phyloP scores from a whole-genome alignment of 2,113 vertebrate genomes.

The Siniperca knerii region DNA sequence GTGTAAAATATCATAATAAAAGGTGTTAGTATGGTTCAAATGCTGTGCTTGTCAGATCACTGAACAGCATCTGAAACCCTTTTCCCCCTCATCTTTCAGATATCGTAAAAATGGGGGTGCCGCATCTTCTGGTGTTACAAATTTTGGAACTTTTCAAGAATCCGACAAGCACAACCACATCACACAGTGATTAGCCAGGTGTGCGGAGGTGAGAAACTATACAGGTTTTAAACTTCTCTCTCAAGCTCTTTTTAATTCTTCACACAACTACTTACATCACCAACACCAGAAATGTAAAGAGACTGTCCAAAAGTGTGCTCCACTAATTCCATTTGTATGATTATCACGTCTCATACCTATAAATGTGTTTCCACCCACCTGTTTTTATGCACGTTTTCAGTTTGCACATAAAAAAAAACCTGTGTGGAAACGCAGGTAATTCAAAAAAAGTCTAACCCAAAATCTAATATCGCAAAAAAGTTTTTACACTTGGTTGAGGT shows the following conservation, averaged over 20 bases:
- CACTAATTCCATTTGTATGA: no score
- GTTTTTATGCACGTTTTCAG: no score
- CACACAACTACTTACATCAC: no score
- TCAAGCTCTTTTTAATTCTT: no score
- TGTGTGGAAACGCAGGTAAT: background rate
- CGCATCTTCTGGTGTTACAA: background rate
- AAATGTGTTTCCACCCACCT: background rate
- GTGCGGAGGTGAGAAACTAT: background rate
- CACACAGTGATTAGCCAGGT: background rate
- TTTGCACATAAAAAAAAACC: background rate
- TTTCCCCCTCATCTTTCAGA: background rate
- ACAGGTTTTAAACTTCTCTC: background rate
- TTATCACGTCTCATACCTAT: background rate
- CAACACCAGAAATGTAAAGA: background rate
- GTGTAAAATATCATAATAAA: background rate
- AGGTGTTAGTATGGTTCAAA: background rate
- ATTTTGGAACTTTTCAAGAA: background rate
- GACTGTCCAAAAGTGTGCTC: background rate
- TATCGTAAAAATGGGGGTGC: background rate
- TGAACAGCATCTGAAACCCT: background rate
- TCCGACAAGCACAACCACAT: background rate
- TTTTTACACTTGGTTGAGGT: background rate
- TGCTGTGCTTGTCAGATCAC: slow-evolving; percentile 1
- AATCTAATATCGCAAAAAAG: background rate
- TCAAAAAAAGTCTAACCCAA: background rate